These are phyloP conservation scores for Venustoraphidia nigricollis DNA, from an alignment of 2,888 invertebrate species.

Conservation along the genomic window DNA sequence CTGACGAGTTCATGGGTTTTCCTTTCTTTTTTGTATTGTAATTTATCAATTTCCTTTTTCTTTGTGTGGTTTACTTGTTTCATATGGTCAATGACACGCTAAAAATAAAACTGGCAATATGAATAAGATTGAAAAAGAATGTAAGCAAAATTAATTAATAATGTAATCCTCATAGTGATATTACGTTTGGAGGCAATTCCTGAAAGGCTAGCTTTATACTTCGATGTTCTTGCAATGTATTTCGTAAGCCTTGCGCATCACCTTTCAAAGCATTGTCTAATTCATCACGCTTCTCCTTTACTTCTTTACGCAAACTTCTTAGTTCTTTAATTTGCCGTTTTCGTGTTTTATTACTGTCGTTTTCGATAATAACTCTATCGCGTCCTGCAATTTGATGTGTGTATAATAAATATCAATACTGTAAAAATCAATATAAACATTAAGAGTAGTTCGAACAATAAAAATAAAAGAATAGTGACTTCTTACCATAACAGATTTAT, in stretches of 20 bases:
- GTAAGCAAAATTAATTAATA: not conserved
- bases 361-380: slow-evolving; percentile 42
- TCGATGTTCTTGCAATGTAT: slow-evolving; percentile 38
- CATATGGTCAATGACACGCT: slow-evolving; percentile 43
- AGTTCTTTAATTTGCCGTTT: slow-evolving; percentile 40
- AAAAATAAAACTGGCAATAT: slow-evolving; percentile 13
- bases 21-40: slow-evolving; percentile 40
- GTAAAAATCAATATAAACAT: too few relatives aligned
- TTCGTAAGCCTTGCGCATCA: slow-evolving; percentile 40
- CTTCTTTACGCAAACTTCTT: slow-evolving; percentile 37
- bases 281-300: slow-evolving; percentile 35
- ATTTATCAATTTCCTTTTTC: slow-evolving; percentile 42
- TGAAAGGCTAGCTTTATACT: slow-evolving; percentile 40
- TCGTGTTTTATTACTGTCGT: slow-evolving; percentile 32
- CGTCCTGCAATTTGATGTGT: slow-evolving; percentile 27
- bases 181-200: slow-evolving; percentile 25
- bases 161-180: not conserved
- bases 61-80: slow-evolving; percentile 46
- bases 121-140: not conserved
- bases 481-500: too few relatives aligned
- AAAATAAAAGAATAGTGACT: too few relatives aligned
- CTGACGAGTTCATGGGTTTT: slow-evolving; percentile 41
- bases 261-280: slow-evolving; percentile 41
- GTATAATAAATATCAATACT: too few relatives aligned
- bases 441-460: too few relatives aligned